Percentiles rank a stretch among this genome's conserved stretches.
Conservation (phyloP, 1,140 invertebrate genomes). For the Nephila pilipes region DNA sequence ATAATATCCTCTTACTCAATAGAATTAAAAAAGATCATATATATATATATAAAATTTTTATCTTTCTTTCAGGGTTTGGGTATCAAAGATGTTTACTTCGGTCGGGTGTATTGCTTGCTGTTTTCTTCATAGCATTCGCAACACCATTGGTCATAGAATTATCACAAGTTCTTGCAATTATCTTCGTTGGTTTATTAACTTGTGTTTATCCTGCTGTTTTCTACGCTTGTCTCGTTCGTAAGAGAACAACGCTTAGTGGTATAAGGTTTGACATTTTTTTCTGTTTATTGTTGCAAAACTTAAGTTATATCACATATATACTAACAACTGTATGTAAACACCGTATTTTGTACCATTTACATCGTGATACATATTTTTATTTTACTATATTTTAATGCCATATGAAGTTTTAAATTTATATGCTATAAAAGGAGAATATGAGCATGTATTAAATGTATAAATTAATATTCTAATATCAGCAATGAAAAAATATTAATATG, state of each 20-base stretch:
- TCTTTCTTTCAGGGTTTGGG: slow-evolving; percentile 37
- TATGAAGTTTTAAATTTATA: too few species aligned
- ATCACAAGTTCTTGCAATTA: not conserved
- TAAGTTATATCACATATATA: too few species aligned
- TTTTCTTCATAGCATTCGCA: not conserved
- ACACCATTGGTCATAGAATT: not conserved
- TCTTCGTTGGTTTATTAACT: not conserved
- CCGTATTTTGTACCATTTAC: too few species aligned
- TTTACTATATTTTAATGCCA: too few species aligned
- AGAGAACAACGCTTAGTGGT: not conserved
- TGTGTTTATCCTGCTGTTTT: not conserved
- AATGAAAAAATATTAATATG: too few species aligned
- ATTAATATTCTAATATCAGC: too few species aligned
- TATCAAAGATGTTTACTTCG: slow-evolving; percentile 10
- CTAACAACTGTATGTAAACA: too few species aligned
- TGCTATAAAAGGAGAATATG: too few species aligned
- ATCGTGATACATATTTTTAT: too few species aligned
- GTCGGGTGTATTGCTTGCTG: not conserved
- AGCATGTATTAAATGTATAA: too few species aligned
- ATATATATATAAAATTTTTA: not conserved
- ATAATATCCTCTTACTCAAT: too few species aligned
- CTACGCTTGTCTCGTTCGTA: slow-evolving; percentile 3
- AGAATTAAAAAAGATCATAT: not conserved
- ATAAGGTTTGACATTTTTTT: not conserved
- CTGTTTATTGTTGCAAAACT: too few species aligned